These are phyloP conservation scores for Diceros bicornis DNA, from an alignment of 2,797 vertebrate species.

Conservation along the genomic window DNA sequence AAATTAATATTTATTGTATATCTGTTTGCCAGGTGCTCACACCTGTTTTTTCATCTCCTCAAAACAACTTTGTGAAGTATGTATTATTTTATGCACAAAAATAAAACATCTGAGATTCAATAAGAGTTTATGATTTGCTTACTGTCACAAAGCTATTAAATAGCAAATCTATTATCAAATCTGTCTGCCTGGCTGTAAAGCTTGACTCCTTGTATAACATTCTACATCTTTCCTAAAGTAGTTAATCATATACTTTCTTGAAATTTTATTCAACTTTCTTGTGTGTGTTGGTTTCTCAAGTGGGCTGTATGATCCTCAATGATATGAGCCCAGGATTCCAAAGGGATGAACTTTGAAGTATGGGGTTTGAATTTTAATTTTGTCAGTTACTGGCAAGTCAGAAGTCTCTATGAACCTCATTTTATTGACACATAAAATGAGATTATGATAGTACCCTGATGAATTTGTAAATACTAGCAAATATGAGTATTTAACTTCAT, in stretches of 20 bases:
- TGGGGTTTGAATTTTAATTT: background rate
- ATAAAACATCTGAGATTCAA: background rate
- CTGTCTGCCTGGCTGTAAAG: background rate
- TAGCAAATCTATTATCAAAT: background rate
- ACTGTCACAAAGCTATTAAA: background rate
- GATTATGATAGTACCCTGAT: background rate
- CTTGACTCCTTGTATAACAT: background rate
- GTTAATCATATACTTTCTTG: background rate
- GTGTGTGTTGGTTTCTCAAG: background rate
- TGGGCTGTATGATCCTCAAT: background rate
- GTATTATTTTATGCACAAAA: constrained; percentile 29
- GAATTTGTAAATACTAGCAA: constrained; percentile 2
- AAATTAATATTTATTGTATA: background rate
- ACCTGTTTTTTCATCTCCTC: background rate
- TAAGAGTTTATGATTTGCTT: background rate
- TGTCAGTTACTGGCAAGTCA: background rate
- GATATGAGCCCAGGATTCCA: background rate
- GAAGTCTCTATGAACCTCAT: background rate
- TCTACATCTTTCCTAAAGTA: background rate
- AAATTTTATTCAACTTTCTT: constrained; percentile 36
- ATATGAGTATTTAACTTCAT: background rate
- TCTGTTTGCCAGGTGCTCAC: background rate
- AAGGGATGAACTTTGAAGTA: background rate
- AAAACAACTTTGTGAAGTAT: background rate
- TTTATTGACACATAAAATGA: background rate